Evolutionary conservation across 2,888 invertebrate genomes (phyloP).

Genomic region (Drosophila lacicola): DNA sequence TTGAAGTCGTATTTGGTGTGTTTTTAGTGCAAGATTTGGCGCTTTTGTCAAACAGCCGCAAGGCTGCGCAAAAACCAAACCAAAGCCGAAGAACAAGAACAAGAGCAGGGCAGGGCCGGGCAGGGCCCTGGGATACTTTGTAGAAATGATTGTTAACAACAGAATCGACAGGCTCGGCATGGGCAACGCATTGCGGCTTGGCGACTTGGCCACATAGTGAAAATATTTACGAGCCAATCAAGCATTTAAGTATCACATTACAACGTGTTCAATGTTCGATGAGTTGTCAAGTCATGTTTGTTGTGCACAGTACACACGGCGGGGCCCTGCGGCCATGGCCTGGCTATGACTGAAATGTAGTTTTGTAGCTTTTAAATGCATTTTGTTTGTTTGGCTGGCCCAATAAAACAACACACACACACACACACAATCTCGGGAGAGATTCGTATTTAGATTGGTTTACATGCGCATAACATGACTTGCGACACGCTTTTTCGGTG

Average conservation of each 20-base stretch:
- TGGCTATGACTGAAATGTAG: slow-evolving; percentile 68
- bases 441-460: slow-evolving; percentile 82
- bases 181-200: slow-evolving; percentile 5
- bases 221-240: slow-evolving; percentile 84
- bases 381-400: slow-evolving; percentile 78
- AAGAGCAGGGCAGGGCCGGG: slow-evolving; percentile 17
- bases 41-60: slow-evolving; percentile 80
- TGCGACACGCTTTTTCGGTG: slow-evolving; percentile 68
- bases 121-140: slow-evolving; percentile 73
- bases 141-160: slow-evolving; percentile 84
- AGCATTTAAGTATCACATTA: slow-evolving; percentile 85
- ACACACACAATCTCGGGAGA: slow-evolving; percentile 23
- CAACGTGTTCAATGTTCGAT: slow-evolving; percentile 85
- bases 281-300: slow-evolving; percentile 84
- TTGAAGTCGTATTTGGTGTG: slow-evolving; percentile 84
- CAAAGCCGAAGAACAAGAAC: not conserved
- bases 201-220: slow-evolving; percentile 67
- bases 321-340: slow-evolving; percentile 43
- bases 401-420: slow-evolving; percentile 67
- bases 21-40: slow-evolving; percentile 84
- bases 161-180: slow-evolving; percentile 66
- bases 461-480: slow-evolving; percentile 82
- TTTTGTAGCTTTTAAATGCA: slow-evolving; percentile 82
- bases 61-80: slow-evolving; percentile 49
- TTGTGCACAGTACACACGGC: slow-evolving; percentile 54